A percentile compares a stretch with the other conserved stretches of the same genome.
These are phyloP conservation scores for Coturnix japonica DNA, from an alignment of 2,113 vertebrate genomes.

Conservation along the genomic window DNA sequence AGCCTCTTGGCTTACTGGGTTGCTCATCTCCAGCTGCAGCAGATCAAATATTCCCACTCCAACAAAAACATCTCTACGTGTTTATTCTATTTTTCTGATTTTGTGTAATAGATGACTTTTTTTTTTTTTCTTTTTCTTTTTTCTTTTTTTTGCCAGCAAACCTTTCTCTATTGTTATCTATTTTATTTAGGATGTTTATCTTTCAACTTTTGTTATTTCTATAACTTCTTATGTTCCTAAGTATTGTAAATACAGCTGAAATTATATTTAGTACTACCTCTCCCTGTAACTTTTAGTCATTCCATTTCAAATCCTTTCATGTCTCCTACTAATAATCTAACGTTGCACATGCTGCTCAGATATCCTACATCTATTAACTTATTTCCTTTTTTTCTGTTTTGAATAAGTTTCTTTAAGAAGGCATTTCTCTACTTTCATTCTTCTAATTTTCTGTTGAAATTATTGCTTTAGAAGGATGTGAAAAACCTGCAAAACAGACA, in stretches of 20 bases:
- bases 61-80: too few relatives aligned
- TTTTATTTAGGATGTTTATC: neutral
- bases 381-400: neutral
- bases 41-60: too few relatives aligned
- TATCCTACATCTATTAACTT: neutral
- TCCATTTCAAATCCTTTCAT: neutral
- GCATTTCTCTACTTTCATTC: neutral
- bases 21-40: too few relatives aligned
- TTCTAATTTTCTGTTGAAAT: neutral
- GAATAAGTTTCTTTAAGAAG: neutral
- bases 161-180: neutral
- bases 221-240: neutral
- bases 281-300: neutral
- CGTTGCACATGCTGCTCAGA: neutral
- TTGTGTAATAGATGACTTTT: neutral
- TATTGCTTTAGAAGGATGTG: neutral
- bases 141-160: neutral
- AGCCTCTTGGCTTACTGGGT: too few relatives aligned
- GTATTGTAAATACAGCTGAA: neutral
- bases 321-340: neutral
- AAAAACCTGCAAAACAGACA: neutral
- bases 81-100: too few relatives aligned
- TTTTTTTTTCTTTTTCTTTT: too few relatives aligned
- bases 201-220: neutral
- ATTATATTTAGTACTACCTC: neutral